Conservation (phyloP, 2,797 vertebrate species). For the Sebastiscus albofasciatus region DNA sequence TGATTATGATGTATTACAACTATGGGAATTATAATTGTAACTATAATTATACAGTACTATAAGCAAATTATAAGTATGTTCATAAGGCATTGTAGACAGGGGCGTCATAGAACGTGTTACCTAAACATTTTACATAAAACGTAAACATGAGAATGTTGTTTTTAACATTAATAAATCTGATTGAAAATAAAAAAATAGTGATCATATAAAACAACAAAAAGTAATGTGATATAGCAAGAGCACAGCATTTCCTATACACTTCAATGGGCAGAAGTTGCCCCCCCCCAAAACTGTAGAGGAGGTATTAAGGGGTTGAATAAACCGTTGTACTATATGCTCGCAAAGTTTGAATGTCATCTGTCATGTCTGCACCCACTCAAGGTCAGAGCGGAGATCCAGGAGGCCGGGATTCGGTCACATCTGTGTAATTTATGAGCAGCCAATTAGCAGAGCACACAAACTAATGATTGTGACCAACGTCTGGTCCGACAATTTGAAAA, state of each 20-base stretch:
- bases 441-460: conserved; percentile 74
- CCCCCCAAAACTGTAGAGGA: not conserved
- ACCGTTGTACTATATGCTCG: not conserved
- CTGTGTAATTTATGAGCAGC: conserved; percentile 71
- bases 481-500: conserved; percentile 55
- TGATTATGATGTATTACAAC: too few species aligned
- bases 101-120: not conserved
- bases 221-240: not conserved
- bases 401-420: conserved; percentile 34
- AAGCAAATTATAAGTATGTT: not conserved
- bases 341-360: conserved; percentile 36
- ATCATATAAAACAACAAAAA: not conserved
- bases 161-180: not conserved
- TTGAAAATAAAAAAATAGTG: not conserved
- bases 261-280: not conserved
- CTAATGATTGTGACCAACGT: conserved; percentile 65
- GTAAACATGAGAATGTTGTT: not conserved
- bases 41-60: not conserved
- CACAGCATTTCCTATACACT: not conserved
- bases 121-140: not conserved
- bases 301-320: not conserved
- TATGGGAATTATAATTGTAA: too few species aligned
- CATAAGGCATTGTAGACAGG: not conserved
- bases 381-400: conserved; percentile 27
- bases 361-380: conserved; percentile 27